Conservation (phyloP, 2,113 vertebrate species). For the Ailuropoda melanoleuca region DNA sequence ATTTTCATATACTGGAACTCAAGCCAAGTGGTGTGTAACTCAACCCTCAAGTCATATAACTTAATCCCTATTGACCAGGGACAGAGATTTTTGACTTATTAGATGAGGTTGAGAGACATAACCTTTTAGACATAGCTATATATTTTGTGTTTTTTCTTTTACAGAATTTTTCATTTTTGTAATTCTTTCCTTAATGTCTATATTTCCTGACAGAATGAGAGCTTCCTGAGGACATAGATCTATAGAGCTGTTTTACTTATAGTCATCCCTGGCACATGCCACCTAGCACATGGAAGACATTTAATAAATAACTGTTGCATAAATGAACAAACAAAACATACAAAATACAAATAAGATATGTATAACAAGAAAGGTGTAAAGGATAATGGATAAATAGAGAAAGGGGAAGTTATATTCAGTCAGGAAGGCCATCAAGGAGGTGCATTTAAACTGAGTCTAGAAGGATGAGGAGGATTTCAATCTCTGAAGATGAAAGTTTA, state of each 20-base stretch:
- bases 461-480: conserved; percentile 2
- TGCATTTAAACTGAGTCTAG: not conserved
- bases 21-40: not conserved
- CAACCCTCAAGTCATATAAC: not conserved
- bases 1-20: not conserved
- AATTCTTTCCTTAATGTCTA: not conserved
- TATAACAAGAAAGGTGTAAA: not conserved
- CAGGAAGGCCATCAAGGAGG: not conserved
- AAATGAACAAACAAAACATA: conserved; percentile 24
- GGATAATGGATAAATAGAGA: not conserved
- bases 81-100: conserved; percentile 16
- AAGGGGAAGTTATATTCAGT: not conserved
- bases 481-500: not conserved
- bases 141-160: conserved; percentile 15
- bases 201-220: conserved; percentile 8
- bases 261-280: not conserved
- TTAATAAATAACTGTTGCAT: conserved; percentile 45
- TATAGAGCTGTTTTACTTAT: conserved; percentile 11
- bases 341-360: conserved; percentile 18
- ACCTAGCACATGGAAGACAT: not conserved
- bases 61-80: conserved; percentile 7
- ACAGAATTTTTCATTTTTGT: not conserved
- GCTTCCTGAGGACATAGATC: not conserved
- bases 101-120: not conserved
- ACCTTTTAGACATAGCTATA: not conserved